phyloP scores from a whole-genome alignment of 2,888 invertebrate genomes.

The Polydrusus cervinus region DNA sequence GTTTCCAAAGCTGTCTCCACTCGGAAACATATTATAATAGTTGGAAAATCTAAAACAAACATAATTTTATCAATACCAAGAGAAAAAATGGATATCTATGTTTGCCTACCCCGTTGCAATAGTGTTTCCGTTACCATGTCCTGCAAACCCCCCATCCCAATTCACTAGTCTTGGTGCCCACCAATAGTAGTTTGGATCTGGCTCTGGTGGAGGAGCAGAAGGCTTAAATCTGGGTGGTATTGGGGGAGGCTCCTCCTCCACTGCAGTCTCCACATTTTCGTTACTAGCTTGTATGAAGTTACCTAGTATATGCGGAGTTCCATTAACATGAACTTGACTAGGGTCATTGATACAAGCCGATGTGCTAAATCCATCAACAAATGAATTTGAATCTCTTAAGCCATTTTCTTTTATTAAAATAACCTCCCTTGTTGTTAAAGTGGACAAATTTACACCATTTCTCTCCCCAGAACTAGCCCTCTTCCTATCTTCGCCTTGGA shows the following conservation, averaged over 20 bases:
- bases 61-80: neutral
- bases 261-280: constrained; percentile 15
- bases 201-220: constrained; percentile 67
- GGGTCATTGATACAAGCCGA: neutral
- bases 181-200: constrained; percentile 58
- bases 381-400: neutral
- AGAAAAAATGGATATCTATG: neutral
- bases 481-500: neutral
- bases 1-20: neutral
- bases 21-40: constrained; percentile 21
- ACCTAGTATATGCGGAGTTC: neutral
- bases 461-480: neutral
- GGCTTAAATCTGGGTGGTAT: constrained; percentile 62
- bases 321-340: neutral
- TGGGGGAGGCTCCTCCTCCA: constrained; percentile 45
- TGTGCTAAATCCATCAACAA: neutral
- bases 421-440: neutral
- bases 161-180: constrained; percentile 15
- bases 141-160: neutral
- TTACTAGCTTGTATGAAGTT: neutral
- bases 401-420: neutral
- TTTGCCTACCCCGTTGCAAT: constrained; percentile 4
- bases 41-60: constrained; percentile 33
- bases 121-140: neutral
- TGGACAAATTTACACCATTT: neutral